Evolutionary conservation across 2,113 vertebrate species (phyloP).

Genomic region (Morone saxatilis): DNA sequence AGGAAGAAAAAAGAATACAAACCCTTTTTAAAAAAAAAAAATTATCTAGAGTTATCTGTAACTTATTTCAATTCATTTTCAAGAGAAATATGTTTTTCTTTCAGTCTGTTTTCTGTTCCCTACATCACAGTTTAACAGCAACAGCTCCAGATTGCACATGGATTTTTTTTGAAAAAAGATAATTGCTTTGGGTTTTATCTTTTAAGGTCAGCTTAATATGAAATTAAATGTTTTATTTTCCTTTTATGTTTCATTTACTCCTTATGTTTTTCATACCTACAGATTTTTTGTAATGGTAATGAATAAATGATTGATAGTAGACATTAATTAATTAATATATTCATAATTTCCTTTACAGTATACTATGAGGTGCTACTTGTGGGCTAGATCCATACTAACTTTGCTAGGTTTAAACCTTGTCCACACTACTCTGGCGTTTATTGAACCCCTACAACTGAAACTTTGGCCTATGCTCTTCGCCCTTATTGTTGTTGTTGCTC

Average conservation of each 20-base stretch:
- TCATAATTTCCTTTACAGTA: conserved; percentile 8
- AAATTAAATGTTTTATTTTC: not conserved
- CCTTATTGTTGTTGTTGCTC: too few species aligned
- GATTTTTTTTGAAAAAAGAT: not conserved
- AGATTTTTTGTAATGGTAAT: not conserved
- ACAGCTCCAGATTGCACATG: not conserved
- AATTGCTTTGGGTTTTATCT: not conserved
- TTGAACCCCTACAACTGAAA: too few species aligned
- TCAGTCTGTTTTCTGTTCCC: not conserved
- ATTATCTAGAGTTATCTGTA: too few species aligned
- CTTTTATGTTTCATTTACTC: not conserved
- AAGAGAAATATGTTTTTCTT: not conserved
- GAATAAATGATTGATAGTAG: not conserved
- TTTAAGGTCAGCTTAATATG: not conserved
- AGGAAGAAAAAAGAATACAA: not conserved
- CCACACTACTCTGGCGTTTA: too few species aligned
- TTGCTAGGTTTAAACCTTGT: too few species aligned
- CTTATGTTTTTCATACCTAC: not conserved
- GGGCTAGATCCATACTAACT: not conserved
- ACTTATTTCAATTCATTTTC: not conserved
- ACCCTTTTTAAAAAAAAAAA: not conserved
- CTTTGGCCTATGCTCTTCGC: too few species aligned
- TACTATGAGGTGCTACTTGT: not conserved
- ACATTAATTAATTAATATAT: conserved; percentile 12
- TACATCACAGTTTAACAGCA: not conserved